A percentile compares a stretch with the other conserved stretches of the same genome.
Conservation (phyloP, 2,888 invertebrate species). For the Xanthorhoe designata region DNA sequence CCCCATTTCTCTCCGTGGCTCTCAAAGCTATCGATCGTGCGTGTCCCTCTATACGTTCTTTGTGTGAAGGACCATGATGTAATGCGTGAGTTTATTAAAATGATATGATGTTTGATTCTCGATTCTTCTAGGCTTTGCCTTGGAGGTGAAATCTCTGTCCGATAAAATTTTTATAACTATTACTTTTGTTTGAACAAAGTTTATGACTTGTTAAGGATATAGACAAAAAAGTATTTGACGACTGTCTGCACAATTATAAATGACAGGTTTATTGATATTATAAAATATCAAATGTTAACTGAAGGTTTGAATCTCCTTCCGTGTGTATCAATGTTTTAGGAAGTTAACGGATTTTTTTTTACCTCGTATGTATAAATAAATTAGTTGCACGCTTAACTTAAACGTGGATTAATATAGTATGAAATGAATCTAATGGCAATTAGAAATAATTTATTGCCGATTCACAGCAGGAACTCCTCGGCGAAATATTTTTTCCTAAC, state of each 20-base stretch:
- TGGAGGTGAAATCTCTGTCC: neutral
- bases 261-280: neutral
- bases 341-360: neutral
- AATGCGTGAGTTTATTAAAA: neutral
- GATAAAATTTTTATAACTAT: neutral
- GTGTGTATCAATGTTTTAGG: too few relatives aligned
- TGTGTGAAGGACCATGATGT: conserved; percentile 10
- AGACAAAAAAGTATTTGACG: too few relatives aligned
- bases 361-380: neutral
- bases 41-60: conserved; percentile 2
- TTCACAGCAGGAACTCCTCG: neutral
- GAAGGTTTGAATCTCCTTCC: too few relatives aligned
- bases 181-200: neutral
- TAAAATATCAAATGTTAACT: neutral
- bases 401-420: too few relatives aligned
- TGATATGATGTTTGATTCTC: neutral
- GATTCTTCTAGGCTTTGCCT: neutral
- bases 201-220: too few relatives aligned
- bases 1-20: conserved; percentile 23
- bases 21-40: conserved; percentile 22
- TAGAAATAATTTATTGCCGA: neutral
- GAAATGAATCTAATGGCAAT: neutral
- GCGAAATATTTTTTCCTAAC: neutral
- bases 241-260: neutral
- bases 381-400: too few relatives aligned